Conservation (phyloP, 2,797 vertebrate genomes). For the Myotis pilosus region DNA sequence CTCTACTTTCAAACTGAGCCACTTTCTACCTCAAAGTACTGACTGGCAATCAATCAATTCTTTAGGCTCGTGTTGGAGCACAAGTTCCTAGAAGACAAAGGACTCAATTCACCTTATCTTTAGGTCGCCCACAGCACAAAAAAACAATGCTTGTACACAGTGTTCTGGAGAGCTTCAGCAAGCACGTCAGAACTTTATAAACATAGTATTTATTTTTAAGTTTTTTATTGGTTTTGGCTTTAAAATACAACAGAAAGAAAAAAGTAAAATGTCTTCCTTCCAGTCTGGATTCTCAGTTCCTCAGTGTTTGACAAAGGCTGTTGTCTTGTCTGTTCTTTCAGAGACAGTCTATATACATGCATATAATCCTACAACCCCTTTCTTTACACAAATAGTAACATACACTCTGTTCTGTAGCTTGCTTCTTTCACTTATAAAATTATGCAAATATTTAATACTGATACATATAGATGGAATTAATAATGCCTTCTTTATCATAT, state of each 20-base stretch:
- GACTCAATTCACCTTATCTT: background rate
- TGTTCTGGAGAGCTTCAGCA: background rate
- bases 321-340: background rate
- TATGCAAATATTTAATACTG: background rate
- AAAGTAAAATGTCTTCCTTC: background rate
- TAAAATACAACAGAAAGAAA: slow-evolving; percentile 20
- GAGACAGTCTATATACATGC: background rate
- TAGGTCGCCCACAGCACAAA: background rate
- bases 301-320: background rate
- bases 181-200: background rate
- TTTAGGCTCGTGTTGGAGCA: background rate
- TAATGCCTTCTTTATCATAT: background rate
- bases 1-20: background rate
- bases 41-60: background rate
- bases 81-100: background rate
- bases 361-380: background rate
- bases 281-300: background rate
- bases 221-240: slow-evolving; percentile 27
- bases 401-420: background rate
- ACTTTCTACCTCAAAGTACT: background rate
- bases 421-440: background rate
- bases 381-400: background rate
- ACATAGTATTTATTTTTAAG: background rate
- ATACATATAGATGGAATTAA: background rate
- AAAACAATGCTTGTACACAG: background rate